Evolutionary conservation across 2,113 vertebrate species (phyloP).

Genomic region (Asarcornis scutulata): DNA sequence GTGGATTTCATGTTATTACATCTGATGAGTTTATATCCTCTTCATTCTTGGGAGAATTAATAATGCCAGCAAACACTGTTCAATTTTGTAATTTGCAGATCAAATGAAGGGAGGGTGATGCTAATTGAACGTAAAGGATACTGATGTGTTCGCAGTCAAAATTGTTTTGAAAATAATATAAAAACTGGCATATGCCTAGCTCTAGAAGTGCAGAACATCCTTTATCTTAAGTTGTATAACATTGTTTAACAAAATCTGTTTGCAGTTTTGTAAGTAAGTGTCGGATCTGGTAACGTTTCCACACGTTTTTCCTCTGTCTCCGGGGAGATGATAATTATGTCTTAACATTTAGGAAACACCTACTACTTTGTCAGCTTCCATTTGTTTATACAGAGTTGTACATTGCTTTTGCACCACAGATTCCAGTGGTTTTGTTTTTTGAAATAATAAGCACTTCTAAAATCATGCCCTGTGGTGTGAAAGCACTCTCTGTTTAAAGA

Average conservation of each 20-base stretch:
- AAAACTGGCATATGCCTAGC: not conserved
- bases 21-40: not conserved
- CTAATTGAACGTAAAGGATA: not conserved
- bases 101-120: not conserved
- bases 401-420: not conserved
- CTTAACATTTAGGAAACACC: not conserved
- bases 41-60: not conserved
- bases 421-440: not conserved
- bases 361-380: not conserved
- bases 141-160: not conserved
- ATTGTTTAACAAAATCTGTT: not conserved
- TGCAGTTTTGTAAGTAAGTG: not conserved
- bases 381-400: not conserved
- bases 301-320: not conserved
- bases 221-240: not conserved
- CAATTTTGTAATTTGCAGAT: not conserved
- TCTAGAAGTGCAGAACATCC: not conserved
- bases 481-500: not conserved
- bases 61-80: not conserved
- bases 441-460: not conserved
- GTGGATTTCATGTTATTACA: not conserved
- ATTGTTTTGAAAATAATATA: not conserved
- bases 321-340: not conserved
- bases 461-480: not conserved
- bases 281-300: not conserved